Evolutionary conservation across 2,113 vertebrate species (phyloP).

Genomic region (Sus scrofa): T2T-Sscrofa CM000822.6:5332501-5333000

Average conservation of each 20-base stretch:
- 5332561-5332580: neutral
- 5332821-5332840: neutral
- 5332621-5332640: neutral
- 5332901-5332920: fast-evolving
- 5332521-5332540: neutral
- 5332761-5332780: neutral
- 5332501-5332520: neutral
- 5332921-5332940: neutral
- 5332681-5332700: neutral
- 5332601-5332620: neutral
- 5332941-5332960: neutral
- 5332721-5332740: neutral
- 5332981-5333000: neutral
- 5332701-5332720: neutral
- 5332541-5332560: neutral
- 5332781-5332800: neutral
- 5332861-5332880: fast-evolving
- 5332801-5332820: constrained; percentile 3
- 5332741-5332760: neutral
- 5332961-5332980: neutral
- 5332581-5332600: neutral
- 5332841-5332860: neutral
- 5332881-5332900: neutral
- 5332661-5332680: neutral
- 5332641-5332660: neutral